Evolutionary conservation across 2,888 invertebrate genomes (phyloP).

Genomic region (Zele albiditarsus): DNA sequence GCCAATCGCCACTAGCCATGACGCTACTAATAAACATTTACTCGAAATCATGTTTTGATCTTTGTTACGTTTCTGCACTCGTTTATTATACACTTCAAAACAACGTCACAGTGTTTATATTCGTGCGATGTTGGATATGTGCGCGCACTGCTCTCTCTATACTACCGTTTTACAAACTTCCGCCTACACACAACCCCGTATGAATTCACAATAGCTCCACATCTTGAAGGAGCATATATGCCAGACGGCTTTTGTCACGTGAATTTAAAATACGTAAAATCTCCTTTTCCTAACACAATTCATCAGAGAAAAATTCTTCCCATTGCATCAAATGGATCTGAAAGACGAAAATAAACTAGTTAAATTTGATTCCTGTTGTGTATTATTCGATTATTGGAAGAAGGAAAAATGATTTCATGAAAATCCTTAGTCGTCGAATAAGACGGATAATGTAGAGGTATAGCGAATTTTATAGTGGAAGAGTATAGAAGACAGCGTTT

Average conservation of each 20-base stretch:
- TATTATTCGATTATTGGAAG: too few relatives aligned
- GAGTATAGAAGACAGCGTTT: background rate
- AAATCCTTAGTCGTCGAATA: background rate
- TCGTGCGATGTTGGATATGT: background rate
- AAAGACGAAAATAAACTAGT: background rate
- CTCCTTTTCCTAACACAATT: background rate
- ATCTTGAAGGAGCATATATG: background rate
- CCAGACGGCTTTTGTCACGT: background rate
- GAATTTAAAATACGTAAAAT: background rate
- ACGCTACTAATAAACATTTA: slow-evolving; percentile 37
- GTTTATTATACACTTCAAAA: slow-evolving; percentile 14
- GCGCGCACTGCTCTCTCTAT: background rate
- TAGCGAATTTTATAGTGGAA: background rate
- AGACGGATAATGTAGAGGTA: background rate
- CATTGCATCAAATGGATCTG: background rate
- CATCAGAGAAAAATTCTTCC: background rate
- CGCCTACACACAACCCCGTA: background rate
- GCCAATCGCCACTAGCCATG: slow-evolving; percentile 31
- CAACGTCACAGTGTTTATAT: slow-evolving; percentile 18
- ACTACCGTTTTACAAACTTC: background rate
- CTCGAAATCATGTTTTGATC: slow-evolving; percentile 41
- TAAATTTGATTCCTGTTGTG: background rate
- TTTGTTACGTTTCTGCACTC: background rate
- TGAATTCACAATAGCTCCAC: background rate
- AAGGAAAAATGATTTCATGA: too few relatives aligned